Conservation (phyloP, 2,797 vertebrate genomes). For the Cossypha dichroa region DNA sequence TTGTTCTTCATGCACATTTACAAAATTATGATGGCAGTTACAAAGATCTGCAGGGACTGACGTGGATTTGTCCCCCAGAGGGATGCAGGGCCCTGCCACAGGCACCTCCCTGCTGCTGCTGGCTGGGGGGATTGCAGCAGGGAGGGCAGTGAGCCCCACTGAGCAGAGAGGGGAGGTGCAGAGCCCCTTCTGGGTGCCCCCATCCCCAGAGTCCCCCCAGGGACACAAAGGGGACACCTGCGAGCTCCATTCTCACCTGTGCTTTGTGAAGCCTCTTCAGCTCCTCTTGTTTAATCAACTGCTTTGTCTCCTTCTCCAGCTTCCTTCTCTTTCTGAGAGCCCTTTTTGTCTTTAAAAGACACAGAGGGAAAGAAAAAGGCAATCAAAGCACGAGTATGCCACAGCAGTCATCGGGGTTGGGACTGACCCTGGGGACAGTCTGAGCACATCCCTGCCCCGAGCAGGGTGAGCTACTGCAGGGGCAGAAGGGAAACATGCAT, state of each 20-base stretch:
- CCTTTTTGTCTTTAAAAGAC: constrained; percentile 64
- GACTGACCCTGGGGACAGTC: not conserved
- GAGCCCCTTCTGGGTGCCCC: not conserved
- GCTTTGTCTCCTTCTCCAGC: constrained; percentile 82
- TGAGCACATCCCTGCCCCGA: not conserved
- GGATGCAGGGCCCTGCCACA: not conserved
- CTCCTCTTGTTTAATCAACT: constrained; percentile 86
- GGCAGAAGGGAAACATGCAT: not conserved
- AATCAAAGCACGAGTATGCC: not conserved
- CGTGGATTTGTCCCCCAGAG: accelerated
- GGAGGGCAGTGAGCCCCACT: not conserved
- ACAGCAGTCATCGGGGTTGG: not conserved
- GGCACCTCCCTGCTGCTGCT: not conserved
- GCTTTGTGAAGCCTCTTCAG: constrained; percentile 92
- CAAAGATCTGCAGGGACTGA: not conserved
- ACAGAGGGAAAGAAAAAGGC: not conserved
- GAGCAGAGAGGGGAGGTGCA: not conserved
- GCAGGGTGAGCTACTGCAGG: not conserved
- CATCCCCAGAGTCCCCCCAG: accelerated
- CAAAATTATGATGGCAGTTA: not conserved
- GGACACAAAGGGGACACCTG: not conserved
- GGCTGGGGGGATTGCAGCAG: not conserved
- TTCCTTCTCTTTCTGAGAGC: constrained; percentile 75
- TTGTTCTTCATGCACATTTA: not conserved
- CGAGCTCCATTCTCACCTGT: constrained; percentile 77